These are phyloP conservation scores for Neolamprologus variostigma DNA, from an alignment of 2,113 vertebrate species.

Conservation along the genomic window DNA sequence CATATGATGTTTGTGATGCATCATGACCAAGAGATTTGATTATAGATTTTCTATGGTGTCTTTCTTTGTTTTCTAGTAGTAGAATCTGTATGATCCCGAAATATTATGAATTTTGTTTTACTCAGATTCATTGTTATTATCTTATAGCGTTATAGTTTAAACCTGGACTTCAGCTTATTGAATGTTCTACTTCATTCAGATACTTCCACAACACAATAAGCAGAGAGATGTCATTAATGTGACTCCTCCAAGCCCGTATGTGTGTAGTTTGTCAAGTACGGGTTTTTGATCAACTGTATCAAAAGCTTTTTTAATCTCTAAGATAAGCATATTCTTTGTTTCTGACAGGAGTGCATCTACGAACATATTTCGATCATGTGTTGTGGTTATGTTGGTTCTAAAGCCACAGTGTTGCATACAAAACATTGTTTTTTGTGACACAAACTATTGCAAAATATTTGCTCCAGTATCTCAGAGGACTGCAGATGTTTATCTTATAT, in stretches of 20 bases:
- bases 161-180: not conserved
- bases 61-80: not conserved
- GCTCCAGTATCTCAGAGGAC: not conserved
- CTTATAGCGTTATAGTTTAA: not conserved
- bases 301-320: fast-evolving
- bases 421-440: not conserved
- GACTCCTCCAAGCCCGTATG: not conserved
- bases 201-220: not conserved
- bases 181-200: not conserved
- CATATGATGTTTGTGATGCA: not conserved
- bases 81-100: not conserved
- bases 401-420: not conserved
- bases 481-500: not conserved
- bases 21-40: not conserved
- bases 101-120: not conserved
- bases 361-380: fast-evolving
- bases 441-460: not conserved
- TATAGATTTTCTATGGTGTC: not conserved
- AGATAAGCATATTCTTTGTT: not conserved
- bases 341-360: not conserved
- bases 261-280: not conserved
- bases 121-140: not conserved
- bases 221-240: not conserved
- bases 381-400: not conserved
- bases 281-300: not conserved